These are phyloP conservation scores for Gymnocheta viridis DNA, from an alignment of 2,888 invertebrate species.

Conservation along the genomic window DNA sequence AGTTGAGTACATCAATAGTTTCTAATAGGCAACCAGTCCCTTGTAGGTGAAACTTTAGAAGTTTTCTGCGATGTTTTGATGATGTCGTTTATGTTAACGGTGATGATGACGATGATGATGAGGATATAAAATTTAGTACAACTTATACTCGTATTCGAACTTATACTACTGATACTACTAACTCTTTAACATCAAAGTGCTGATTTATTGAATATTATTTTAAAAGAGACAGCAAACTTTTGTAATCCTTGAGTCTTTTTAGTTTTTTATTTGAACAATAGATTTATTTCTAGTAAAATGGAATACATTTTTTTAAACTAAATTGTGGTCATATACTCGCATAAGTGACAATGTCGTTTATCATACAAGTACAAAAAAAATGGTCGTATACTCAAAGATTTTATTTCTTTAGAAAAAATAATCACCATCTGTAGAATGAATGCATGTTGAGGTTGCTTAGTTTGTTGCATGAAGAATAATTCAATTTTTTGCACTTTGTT, in stretches of 20 bases:
- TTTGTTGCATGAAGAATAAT: constrained; percentile 46
- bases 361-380: constrained; percentile 62
- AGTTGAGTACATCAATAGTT: not conserved
- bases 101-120: constrained; percentile 55
- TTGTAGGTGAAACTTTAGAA: constrained; percentile 50
- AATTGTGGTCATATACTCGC: constrained; percentile 68
- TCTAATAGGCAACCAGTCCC: not conserved
- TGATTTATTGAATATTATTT: constrained; percentile 74
- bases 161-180: constrained; percentile 18
- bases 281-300: constrained; percentile 45
- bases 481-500: constrained; percentile 42
- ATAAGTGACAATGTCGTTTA: constrained; percentile 73
- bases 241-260: constrained; percentile 60
- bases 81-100: constrained; percentile 52
- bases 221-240: constrained; percentile 71
- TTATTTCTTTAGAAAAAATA: constrained; percentile 29
- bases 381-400: constrained; percentile 32
- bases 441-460: constrained; percentile 7
- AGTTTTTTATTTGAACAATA: constrained; percentile 52
- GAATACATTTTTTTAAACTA: constrained; percentile 29
- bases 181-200: constrained; percentile 61
- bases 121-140: constrained; percentile 49
- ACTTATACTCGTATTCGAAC: constrained; percentile 3
- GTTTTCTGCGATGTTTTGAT: constrained; percentile 50
- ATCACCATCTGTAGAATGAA: constrained; percentile 27